Percentiles rank a stretch among this genome's conserved stretches.
These are phyloP conservation scores for Andricus grossulariae DNA, from an alignment of 1,140 invertebrate species.

Conservation along the genomic window DNA sequence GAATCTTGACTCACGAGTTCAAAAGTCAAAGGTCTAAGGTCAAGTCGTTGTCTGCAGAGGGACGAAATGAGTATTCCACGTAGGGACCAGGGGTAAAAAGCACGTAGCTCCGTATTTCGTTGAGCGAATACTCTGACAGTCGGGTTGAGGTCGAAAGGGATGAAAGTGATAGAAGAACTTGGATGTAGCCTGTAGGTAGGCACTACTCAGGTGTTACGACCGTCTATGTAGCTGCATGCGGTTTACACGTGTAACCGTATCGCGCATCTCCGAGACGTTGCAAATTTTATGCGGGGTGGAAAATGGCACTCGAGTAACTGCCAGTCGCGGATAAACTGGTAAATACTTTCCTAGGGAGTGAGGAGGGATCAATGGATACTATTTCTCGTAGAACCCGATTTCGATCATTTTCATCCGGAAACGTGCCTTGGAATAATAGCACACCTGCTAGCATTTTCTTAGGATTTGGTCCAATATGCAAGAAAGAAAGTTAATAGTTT, in stretches of 20 bases:
- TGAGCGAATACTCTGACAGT: conserved; percentile 47
- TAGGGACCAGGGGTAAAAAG: conserved; percentile 55
- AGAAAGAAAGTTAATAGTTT: too few relatives aligned
- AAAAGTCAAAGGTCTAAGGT: conserved; percentile 27
- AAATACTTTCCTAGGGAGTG: conserved; percentile 55
- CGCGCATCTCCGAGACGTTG: conserved; percentile 62
- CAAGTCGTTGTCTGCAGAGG: conserved; percentile 38
- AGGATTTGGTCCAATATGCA: too few relatives aligned
- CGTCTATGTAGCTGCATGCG: conserved; percentile 47
- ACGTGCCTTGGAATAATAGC: too few relatives aligned
- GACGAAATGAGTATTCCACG: conserved; percentile 65
- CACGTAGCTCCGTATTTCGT: conserved; percentile 69
- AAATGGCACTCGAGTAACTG: conserved; percentile 64
- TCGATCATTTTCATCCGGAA: conserved; percentile 46
- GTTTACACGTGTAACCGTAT: conserved; percentile 54
- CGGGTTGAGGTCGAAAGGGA: conserved; percentile 41
- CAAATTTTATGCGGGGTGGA: conserved; percentile 65
- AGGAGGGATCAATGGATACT: conserved; percentile 19
- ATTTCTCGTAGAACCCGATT: conserved; percentile 54
- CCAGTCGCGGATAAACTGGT: conserved; percentile 61
- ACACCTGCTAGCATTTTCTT: too few relatives aligned
- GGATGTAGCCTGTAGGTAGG: conserved; percentile 59
- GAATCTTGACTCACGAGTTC: neutral
- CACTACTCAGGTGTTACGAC: conserved; percentile 54
- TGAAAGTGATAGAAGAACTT: conserved; percentile 63